Base-by-base conservation (phyloP, 2,113 vertebrate genomes). In the Montifringilla adamsi region DNA sequence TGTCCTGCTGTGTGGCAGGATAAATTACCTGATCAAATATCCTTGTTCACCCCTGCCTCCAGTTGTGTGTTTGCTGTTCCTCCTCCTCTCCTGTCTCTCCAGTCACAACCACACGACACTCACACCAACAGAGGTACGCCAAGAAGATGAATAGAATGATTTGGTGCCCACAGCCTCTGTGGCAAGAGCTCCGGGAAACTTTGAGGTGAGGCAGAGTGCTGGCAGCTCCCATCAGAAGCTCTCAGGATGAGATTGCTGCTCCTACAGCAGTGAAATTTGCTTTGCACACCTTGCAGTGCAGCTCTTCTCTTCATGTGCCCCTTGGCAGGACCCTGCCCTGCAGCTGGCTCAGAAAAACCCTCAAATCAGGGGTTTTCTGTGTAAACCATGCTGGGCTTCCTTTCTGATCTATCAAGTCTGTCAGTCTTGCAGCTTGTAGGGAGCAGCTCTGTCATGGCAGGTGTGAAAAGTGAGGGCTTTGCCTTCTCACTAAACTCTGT, bases 21-120 rank as follows among this genome's bases (percentile, higher is more conserved):
- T 78, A 88, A 93, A 95, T 96, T 84, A 92, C 94, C 93, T 94
- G 85, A 68, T 60, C 79, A 77, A 91, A 93, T 76, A 35, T 22
- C 62, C 33, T 62, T 31, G 49, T 43, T 67, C 89, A 89, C 76
- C 80, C 75, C 90, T 41, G 13, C 39, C 68, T 44, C 31, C 47
- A 37, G n/a, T 7, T 31, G 52, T 9, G 26, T 33, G 19, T 46
- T 39, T 78, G 53, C 31, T 79, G 41, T 15, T 82, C 16, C 37
- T 76, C 47, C 70, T 72, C 53, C 67, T 73, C 53, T 41, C 41
- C 14, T 41, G 12, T 41, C 39, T 9, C 27, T n/a, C 24, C 49
- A 84, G 15, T 53, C 46, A 33, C 41, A 33, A 1, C 17, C n/a
- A 13, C 22, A 22, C 0, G 0, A 3, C 41, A 20, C 7, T 78